phyloP scores from a whole-genome alignment of 2,888 invertebrate species.

The Callosobruchus maculatus region DNA sequence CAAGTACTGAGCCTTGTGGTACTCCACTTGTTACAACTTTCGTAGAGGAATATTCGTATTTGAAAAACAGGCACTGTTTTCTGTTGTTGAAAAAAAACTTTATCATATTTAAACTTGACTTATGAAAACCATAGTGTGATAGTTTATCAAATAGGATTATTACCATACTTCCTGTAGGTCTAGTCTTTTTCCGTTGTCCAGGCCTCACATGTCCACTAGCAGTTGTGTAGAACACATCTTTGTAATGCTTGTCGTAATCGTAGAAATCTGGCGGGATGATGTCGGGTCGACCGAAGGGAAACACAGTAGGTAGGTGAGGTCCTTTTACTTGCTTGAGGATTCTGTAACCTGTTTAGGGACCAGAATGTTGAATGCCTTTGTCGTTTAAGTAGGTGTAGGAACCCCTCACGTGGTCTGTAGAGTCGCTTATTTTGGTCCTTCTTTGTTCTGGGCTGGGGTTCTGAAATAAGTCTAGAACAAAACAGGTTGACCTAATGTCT shows the following conservation, averaged over 20 bases:
- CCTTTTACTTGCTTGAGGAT: constrained; percentile 69
- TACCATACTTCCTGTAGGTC: constrained; percentile 1
- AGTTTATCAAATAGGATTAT: too few species aligned
- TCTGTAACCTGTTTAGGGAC: constrained; percentile 74
- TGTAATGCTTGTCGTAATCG: constrained; percentile 29
- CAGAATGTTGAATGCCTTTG: constrained; percentile 71
- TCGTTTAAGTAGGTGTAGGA: constrained; percentile 77
- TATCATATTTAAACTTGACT: too few species aligned
- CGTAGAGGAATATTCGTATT: too few species aligned
- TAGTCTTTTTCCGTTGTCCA: background rate
- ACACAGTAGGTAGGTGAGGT: constrained; percentile 60
- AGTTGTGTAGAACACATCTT: constrained; percentile 49
- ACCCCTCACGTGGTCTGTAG: constrained; percentile 69
- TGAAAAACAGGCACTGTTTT: too few species aligned
- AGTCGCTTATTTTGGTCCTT: constrained; percentile 68
- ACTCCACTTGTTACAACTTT: too few species aligned
- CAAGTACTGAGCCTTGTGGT: too few species aligned
- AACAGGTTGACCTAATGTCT: too few species aligned
- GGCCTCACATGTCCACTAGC: constrained; percentile 52
- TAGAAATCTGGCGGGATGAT: constrained; percentile 49
- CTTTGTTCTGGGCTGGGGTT: constrained; percentile 76
- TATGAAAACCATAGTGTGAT: too few species aligned
- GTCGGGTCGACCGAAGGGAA: constrained; percentile 53
- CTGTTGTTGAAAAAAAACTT: too few species aligned
- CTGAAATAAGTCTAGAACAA: constrained; percentile 61